Evolutionary conservation across 2,888 invertebrate species (phyloP).

Genomic region (Isotomurus palustris): DNA sequence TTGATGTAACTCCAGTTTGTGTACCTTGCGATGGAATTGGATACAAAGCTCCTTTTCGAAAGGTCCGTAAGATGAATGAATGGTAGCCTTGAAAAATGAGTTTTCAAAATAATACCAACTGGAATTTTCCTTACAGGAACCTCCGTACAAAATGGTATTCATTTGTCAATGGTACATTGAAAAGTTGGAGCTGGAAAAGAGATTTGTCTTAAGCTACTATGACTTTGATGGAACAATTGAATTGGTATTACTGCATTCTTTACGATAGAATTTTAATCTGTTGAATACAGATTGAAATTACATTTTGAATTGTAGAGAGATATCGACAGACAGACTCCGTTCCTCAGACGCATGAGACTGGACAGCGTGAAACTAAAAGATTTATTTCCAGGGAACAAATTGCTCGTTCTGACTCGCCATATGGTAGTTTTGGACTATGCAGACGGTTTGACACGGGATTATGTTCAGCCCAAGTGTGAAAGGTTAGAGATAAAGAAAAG

Average conservation of each 20-base stretch:
- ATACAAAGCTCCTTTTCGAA: slow-evolving; percentile 28
- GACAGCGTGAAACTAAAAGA: slow-evolving; percentile 25
- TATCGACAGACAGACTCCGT: slow-evolving; percentile 21
- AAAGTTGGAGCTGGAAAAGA: slow-evolving; percentile 28
- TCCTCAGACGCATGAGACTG: slow-evolving; percentile 24
- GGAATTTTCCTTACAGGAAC: slow-evolving; percentile 23
- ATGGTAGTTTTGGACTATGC: slow-evolving; percentile 34
- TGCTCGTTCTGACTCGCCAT: slow-evolving; percentile 22
- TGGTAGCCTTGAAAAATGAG: too few relatives aligned
- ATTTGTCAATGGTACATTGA: slow-evolving; percentile 31
- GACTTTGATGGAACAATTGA: slow-evolving; percentile 34
- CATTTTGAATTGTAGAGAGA: slow-evolving; percentile 20
- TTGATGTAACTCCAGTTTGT: slow-evolving; percentile 19
- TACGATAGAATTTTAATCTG: background rate
- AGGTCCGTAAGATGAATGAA: slow-evolving; percentile 14
- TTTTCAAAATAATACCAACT: background rate
- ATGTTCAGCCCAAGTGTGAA: slow-evolving; percentile 21
- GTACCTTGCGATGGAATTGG: slow-evolving; percentile 32
- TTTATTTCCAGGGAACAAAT: slow-evolving; percentile 31
- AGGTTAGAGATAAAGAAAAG: slow-evolving; percentile 2
- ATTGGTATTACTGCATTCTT: slow-evolving; percentile 13
- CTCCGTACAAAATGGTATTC: slow-evolving; percentile 28
- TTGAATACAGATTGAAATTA: background rate
- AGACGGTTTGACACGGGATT: slow-evolving; percentile 27
- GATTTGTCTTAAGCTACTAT: slow-evolving; percentile 25